Base-by-base conservation (phyloP, 2,113 vertebrate genomes). In the Hippocampus guttulatus region DNA sequence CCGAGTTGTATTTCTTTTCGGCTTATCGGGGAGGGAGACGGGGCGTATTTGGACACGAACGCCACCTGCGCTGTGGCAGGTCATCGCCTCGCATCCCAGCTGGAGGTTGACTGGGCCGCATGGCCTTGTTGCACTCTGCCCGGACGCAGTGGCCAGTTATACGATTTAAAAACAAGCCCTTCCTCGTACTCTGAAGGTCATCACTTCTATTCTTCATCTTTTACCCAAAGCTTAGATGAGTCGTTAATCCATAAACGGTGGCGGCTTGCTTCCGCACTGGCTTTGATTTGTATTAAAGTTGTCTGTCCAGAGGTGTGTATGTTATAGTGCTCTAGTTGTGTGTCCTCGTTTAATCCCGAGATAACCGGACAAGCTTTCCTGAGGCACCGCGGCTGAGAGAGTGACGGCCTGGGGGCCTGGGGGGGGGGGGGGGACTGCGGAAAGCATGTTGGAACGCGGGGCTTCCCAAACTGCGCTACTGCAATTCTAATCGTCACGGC, bases 221-320 rank as follows among this genome's bases (percentile, higher is more conserved):
- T 76, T 75, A 74, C 79, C 82, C 77, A 69, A 80, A 84, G 63
- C 72, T 71, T 79, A 88, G 91, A 91, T 92, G 91, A 91, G 82
- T 80, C 57, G 79, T 71, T 91, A 91, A 92, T 90, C 90, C 89
- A 80, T 89, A 83, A 90, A 89, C 90, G 81, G 85, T 82, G 77
- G 80, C 68, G 60, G 78, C 76, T 79, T 84, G 84, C 72, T 70
- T 82, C 77, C 76, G 82, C 77, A 78, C 82, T 81, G 74, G 52
- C 74, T 89, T 86, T 88, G 81, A 89, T 85, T 84, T 78, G 80
- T 86, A 87, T 85, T 88, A 86, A 86, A 83, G 82, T 67, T 70
- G 74, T 75, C 82, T 80, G 81, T 83, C 80, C 86, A 77, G 77
- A 84, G 85, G 83, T 88, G 80, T 80, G 87, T 70, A 73, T 63